Evolutionary conservation across 2,797 vertebrate species (phyloP), one percentile per base, ranked within the genome.

Genomic region (Poeciliopsis infans): DNA sequence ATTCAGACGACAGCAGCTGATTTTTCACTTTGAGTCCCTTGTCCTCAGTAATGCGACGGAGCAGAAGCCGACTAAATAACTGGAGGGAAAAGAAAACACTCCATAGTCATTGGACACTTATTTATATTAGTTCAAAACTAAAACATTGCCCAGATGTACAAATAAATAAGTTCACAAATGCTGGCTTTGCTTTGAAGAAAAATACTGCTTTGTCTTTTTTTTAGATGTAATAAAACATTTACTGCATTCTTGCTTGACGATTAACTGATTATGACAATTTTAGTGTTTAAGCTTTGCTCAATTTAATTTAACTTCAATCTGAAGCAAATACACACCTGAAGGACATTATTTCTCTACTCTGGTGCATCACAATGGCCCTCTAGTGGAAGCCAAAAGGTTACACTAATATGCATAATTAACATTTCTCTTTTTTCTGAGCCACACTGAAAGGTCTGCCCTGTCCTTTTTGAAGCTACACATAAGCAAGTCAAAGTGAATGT

Each of bases 201-300:
- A 72, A 72, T 81, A 74, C 90, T 88, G 87, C 88, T 87, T 88
- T 87, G 83, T 93, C 83, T 53, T 25, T 53, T 49, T 94, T 93
- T 94, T 93, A 93, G 83, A 93, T 93, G 89, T 92, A 92, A 94
- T 94, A 91, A 95, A 93, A 89, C 79, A 91, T 90, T 84, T 87
- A 89, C 83, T 91, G 92, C 89, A 94, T 87, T 86, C 47, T 87
- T 87, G 90, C 75, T 45, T 85, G 70, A 76, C n/a, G 74, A 72
- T 77, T 39, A 74, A 23, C 16, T 12, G 2, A 28, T 59, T 55
- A 55, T 55, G 23, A 11, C 10, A 23, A 23, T 4, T 39, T 23
- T 20, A 68, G 64, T 68, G 64, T 68, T 36, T 41, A 25, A 39
- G 39, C 20, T 41, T 41, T 68, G 20, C 33, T 41, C 7, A 23